A percentile compares a stretch with the other conserved stretches of the same genome.
Evolutionary conservation across 1,140 invertebrate species (phyloP).

Genomic region (Magallana ariakensis): DNA sequence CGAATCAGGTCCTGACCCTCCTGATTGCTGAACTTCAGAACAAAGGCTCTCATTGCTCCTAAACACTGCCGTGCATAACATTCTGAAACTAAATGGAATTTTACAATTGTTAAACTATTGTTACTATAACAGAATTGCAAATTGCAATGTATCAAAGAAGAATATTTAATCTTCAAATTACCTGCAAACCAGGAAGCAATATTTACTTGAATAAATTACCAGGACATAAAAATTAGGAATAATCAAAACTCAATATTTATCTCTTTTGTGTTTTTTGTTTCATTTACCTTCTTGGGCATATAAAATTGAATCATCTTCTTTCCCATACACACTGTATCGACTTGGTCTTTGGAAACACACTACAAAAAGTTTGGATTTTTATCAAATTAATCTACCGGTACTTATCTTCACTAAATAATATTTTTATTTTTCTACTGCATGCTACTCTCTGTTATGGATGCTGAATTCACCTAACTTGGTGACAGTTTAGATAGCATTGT

Average conservation of each 20-base stretch:
- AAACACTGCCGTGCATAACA: slow-evolving; percentile 50
- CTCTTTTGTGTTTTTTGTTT: too few species aligned
- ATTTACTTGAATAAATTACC: too few species aligned
- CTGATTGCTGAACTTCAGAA: slow-evolving; percentile 49
- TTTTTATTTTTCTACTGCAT: too few species aligned
- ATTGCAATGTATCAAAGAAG: too few species aligned
- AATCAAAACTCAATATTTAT: too few species aligned
- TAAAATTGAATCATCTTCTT: slow-evolving; percentile 49
- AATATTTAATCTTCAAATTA: too few species aligned
- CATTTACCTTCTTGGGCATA: slow-evolving; percentile 54
- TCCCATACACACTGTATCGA: slow-evolving; percentile 52
- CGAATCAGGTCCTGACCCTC: slow-evolving; percentile 49
- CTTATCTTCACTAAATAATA: too few species aligned
- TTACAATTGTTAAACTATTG: neutral
- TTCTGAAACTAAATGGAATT: slow-evolving; percentile 40
- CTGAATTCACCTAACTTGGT: too few species aligned
- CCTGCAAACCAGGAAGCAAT: too few species aligned
- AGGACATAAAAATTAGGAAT: too few species aligned
- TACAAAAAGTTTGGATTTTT: neutral
- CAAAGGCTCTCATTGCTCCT: slow-evolving; percentile 49
- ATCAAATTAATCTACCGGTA: neutral
- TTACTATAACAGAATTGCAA: neutral
- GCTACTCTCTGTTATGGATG: too few species aligned
- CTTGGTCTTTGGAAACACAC: slow-evolving; percentile 54
- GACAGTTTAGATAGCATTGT: too few species aligned